Conservation (phyloP, 2,888 invertebrate genomes). For the Standfussiana lucernea region DNA sequence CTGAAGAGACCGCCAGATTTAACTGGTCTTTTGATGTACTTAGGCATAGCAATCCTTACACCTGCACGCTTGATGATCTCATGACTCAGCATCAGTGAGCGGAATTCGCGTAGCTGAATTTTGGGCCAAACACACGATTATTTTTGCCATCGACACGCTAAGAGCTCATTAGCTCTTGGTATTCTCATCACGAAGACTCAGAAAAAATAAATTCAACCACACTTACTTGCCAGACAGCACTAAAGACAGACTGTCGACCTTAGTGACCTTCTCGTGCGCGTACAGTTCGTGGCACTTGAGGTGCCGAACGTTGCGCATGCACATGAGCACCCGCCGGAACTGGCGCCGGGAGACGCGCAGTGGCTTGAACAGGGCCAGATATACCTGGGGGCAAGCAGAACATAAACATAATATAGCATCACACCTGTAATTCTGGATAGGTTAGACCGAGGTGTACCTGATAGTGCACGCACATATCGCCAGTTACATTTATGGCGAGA, state of each 20-base stretch:
- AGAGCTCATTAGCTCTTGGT: background rate
- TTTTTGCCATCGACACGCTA: background rate
- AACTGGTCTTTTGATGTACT: background rate
- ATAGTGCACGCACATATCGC: background rate
- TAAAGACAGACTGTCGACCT: constrained; percentile 96
- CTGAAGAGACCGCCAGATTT: background rate
- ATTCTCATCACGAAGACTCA: background rate
- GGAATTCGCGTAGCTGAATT: background rate
- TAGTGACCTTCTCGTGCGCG: constrained; percentile 96
- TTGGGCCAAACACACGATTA: background rate
- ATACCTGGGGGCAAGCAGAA: constrained; percentile 91
- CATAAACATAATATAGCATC: background rate
- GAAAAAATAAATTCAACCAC: background rate
- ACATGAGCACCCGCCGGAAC: constrained; percentile 95
- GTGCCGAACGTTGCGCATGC: constrained; percentile 95
- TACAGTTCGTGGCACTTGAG: constrained; percentile 96
- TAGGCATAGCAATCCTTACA: background rate
- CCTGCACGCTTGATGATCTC: background rate
- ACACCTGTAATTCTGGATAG: background rate
- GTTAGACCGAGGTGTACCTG: background rate
- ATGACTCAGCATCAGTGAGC: background rate
- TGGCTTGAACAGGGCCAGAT: constrained; percentile 95
- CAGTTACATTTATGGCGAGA: too few species aligned
- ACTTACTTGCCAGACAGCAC: constrained; percentile 96
- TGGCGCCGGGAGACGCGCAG: constrained; percentile 95